phyloP scores from a whole-genome alignment of 2,113 vertebrate species.

The Actenoides lindsayi region DNA sequence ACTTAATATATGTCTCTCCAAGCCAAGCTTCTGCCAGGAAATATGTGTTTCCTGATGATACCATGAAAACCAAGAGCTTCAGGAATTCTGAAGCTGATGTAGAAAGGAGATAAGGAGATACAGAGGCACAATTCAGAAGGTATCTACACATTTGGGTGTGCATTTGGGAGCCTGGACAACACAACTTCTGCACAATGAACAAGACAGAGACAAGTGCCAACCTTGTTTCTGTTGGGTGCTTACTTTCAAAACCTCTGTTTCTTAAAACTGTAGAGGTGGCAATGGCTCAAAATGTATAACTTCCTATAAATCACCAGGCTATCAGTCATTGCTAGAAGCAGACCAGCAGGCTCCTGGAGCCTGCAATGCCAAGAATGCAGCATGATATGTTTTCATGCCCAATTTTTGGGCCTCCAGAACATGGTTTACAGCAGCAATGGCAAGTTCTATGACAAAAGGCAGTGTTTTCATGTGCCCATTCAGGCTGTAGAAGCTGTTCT shows the following conservation, averaged over 20 bases:
- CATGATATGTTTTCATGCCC: fast-evolving
- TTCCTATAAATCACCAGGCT: not conserved
- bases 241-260: not conserved
- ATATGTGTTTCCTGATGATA: not conserved
- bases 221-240: not conserved
- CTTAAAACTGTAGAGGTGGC: not conserved
- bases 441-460: not conserved
- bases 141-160: not conserved
- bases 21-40: not conserved
- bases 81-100: not conserved
- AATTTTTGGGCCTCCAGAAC: not conserved
- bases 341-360: not conserved
- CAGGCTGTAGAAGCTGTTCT: not conserved
- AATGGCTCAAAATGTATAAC: not conserved
- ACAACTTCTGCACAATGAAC: not conserved
- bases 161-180: not conserved
- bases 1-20: not conserved
- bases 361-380: not conserved
- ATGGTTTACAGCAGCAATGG: not conserved
- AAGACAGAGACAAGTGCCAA: not conserved
- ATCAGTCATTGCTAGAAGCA: not conserved
- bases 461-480: fast-evolving
- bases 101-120: not conserved
- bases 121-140: fast-evolving
- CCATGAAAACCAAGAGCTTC: not conserved